Conservation (phyloP, 1,140 invertebrate species). For the Trachelipus rathkii region DNA sequence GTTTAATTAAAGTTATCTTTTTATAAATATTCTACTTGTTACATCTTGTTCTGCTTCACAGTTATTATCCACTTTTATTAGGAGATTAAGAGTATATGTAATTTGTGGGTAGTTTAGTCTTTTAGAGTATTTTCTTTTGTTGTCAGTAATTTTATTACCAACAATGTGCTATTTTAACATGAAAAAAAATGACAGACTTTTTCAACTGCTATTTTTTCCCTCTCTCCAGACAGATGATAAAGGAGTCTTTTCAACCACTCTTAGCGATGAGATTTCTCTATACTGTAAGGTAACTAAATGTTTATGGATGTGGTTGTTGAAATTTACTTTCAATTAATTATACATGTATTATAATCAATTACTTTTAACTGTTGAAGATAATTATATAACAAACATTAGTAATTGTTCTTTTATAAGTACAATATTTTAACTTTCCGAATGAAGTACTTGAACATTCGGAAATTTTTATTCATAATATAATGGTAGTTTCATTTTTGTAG, state of each 20-base stretch:
- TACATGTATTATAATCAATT: not conserved
- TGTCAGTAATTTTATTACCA: no score
- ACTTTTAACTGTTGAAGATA: not conserved
- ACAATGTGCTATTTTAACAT: no score
- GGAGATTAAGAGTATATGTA: no score
- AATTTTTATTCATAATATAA: not conserved
- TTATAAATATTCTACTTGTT: no score
- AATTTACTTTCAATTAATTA: not conserved
- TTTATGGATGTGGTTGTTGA: no score
- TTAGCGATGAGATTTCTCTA: not conserved
- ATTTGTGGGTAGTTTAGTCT: no score
- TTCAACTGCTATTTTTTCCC: no score
- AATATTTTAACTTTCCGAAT: not conserved
- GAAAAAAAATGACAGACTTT: no score
- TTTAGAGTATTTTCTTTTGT: no score
- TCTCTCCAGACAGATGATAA: not conserved
- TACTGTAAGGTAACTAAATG: not conserved
- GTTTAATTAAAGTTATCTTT: no score
- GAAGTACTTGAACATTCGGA: not conserved
- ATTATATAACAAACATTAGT: not conserved
- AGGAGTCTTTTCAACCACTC: not conserved
- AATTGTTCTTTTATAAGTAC: not conserved
- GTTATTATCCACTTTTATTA: no score
- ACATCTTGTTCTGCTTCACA: no score
- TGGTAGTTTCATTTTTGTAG: not conserved